phyloP scores from a whole-genome alignment of 1,140 invertebrate genomes.

The Harlomillsia oculata region DNA sequence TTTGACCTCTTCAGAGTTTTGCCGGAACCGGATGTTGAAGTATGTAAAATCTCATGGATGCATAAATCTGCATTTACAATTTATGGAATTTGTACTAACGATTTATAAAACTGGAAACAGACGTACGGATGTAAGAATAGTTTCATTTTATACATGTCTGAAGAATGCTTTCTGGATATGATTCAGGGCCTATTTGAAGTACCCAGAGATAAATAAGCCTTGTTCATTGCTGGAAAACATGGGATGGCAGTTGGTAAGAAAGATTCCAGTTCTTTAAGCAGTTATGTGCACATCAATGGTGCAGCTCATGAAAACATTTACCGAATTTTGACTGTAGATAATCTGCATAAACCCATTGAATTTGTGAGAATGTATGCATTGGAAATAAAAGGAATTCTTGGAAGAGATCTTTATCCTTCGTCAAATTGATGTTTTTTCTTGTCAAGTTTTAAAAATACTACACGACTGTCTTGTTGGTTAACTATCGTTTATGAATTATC shows the following conservation, averaged over 20 bases:
- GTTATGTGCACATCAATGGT: not conserved
- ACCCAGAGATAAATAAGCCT: no score
- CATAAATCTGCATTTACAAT: not conserved
- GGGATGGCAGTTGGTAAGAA: slow-evolving; percentile 10
- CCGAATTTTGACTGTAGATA: no score
- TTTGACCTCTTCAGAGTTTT: not conserved
- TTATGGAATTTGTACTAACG: no score
- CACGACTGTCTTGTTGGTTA: not conserved
- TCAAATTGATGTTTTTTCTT: not conserved
- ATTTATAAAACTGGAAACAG: no score
- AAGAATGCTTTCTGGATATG: slow-evolving; percentile 15
- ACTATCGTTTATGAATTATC: no score
- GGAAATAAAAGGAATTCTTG: slow-evolving; percentile 16
- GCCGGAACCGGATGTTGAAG: not conserved
- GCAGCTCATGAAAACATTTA: not conserved
- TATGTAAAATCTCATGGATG: slow-evolving; percentile 19
- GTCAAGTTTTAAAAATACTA: not conserved
- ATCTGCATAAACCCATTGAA: not conserved
- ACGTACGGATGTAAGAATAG: slow-evolving; percentile 20
- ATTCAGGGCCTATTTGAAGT: slow-evolving; percentile 17
- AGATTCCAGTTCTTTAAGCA: not conserved
- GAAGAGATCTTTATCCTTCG: not conserved
- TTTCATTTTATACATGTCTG: slow-evolving; percentile 13
- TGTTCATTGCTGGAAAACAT: no score
- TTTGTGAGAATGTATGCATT: slow-evolving; percentile 11